Evolutionary conservation across 2,797 vertebrate genomes (phyloP), one percentile per base, ranked within the genome.

Genomic region (Peromyscus nudipes): DNA sequence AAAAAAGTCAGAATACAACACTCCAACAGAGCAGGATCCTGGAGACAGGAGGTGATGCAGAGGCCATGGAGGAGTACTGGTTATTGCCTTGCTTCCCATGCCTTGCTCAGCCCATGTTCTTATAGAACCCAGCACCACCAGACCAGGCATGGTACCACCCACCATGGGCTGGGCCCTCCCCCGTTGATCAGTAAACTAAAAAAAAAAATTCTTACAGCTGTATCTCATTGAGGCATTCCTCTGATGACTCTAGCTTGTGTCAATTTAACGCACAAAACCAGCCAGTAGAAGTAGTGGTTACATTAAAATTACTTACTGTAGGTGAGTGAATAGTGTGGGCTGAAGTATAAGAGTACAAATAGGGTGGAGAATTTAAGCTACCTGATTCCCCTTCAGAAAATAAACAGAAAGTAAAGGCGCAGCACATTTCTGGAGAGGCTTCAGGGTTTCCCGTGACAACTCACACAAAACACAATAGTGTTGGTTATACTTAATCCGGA

Each of bases 311-410:
- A 67, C 62, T 84, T 73, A 55, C 19, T 81, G 0, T 94, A 92
- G 91, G 37, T 96, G 76, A 43, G 65, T 94, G 67, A 88, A 40
- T 82, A 10, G 6, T 31, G 67, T 40, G 73, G n/a, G 0, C 6
- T 84, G 57, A 65, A 86, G 65, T 62, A 60, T 40, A 43, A 92
- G 25, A 89, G 46, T 80, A 12, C 46, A 34, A 65, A 29, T 25
- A 92, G 17, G 7, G 34, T 80, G 9, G 55, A 80, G 52, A 92
- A 64, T 31, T 14, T 86, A n/a, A 55, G 29, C 16, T 76, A 67
- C 29, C 31, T 75, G 67, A 77, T 91, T 93, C 4, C 89, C 23
- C 64, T 95, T 94, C 55, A 92, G 77, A 80, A 29, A 92, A 49
- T 25, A 43, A 76, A 19, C 49, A 55, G 21, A 88, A 88, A 31